A percentile compares a stretch with the other conserved stretches of the same genome.
phyloP scores from a whole-genome alignment of 2,797 vertebrate species.

The Anableps anableps region DNA sequence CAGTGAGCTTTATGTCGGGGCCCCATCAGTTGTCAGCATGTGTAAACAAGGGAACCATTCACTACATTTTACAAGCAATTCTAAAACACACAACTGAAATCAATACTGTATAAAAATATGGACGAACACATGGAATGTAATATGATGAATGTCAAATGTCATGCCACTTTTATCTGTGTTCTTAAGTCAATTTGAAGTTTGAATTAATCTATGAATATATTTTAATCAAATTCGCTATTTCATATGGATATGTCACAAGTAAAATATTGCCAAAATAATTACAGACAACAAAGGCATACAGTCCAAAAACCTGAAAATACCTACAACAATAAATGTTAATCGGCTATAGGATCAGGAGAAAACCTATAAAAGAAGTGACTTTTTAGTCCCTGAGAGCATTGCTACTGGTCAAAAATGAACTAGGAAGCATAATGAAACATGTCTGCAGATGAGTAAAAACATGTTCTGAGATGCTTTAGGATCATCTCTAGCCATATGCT shows the following conservation, averaged over 20 bases:
- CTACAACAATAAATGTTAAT: neutral
- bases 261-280: neutral
- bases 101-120: neutral
- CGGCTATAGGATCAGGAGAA: neutral
- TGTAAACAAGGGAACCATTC: neutral
- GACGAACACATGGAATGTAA: neutral
- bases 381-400: neutral
- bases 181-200: neutral
- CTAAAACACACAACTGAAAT: neutral
- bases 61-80: neutral
- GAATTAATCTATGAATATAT: neutral
- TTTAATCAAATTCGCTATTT: neutral
- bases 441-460: neutral
- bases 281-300: neutral
- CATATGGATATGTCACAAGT: neutral
- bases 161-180: neutral
- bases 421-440: neutral
- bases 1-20: no score
- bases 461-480: neutral
- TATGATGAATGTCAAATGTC: neutral
- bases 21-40: neutral
- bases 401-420: neutral
- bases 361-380: neutral
- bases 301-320: neutral
- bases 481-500: neutral